These are phyloP conservation scores for Amphipoea lucens DNA, from an alignment of 2,888 invertebrate species.

Conservation along the genomic window DNA sequence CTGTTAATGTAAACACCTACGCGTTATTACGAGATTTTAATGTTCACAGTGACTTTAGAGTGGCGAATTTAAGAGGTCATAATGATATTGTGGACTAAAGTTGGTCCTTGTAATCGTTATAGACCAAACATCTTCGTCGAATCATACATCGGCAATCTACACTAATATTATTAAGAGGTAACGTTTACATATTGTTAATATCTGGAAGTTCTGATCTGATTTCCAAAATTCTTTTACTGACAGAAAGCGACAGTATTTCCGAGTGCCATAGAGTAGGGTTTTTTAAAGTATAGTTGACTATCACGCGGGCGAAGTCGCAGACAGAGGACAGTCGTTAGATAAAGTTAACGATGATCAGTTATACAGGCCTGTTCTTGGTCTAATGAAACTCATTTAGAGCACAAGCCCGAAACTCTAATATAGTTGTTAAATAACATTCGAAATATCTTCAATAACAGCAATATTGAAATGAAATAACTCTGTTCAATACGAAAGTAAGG, in stretches of 20 bases:
- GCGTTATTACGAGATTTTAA: conserved; percentile 20
- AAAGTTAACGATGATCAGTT: not conserved
- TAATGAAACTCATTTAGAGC: not conserved
- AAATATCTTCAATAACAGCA: conserved; percentile 11
- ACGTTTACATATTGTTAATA: not conserved
- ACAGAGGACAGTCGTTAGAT: not conserved
- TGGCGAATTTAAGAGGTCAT: conserved; percentile 17
- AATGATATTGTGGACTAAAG: not conserved
- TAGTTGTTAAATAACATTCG: conserved; percentile 10
- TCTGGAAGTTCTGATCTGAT: not conserved
- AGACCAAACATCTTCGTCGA: not conserved
- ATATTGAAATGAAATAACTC: conserved; percentile 42
- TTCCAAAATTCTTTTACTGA: not conserved
- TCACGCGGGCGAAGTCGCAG: not conserved
- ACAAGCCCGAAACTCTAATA: not conserved
- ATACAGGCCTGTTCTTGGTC: not conserved
- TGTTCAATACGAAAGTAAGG: conserved; percentile 34
- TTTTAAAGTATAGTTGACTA: not conserved
- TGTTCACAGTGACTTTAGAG: conserved; percentile 14
- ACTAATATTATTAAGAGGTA: not conserved
- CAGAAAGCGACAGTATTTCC: not conserved
- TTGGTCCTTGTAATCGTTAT: not conserved
- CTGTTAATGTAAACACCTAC: conserved; percentile 43
- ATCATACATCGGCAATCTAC: not conserved
- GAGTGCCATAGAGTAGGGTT: not conserved